phyloP scores from a whole-genome alignment of 2,888 invertebrate genomes.

The Tuberolachnus salignus region DNA sequence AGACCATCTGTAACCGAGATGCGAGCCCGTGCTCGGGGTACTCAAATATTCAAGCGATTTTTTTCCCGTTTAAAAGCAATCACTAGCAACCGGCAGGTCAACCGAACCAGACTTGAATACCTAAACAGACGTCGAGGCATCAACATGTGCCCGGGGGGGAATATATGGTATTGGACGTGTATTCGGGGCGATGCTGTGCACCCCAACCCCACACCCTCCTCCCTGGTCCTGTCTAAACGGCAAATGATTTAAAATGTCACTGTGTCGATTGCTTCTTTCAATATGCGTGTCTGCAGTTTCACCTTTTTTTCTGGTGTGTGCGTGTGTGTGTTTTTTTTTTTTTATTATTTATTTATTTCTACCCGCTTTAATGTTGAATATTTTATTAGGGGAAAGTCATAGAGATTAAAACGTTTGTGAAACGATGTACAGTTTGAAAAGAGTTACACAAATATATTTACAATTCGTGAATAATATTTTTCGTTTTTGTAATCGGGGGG shows the following conservation, averaged over 20 bases:
- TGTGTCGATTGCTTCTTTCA: slow-evolving; percentile 42
- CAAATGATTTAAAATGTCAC: slow-evolving; percentile 52
- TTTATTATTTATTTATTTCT: slow-evolving; percentile 26
- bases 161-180: slow-evolving; percentile 48
- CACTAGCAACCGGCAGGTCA: slow-evolving; percentile 55
- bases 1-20: slow-evolving; percentile 55
- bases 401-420: slow-evolving; percentile 26
- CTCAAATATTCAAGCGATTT: slow-evolving; percentile 56
- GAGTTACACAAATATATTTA: neutral
- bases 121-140: slow-evolving; percentile 48
- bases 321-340: neutral
- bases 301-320: neutral
- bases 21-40: slow-evolving; percentile 44
- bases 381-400: slow-evolving; percentile 7
- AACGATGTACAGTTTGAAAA: neutral
- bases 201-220: neutral
- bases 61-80: slow-evolving; percentile 55
- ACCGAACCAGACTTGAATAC: slow-evolving; percentile 55
- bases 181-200: slow-evolving; percentile 17
- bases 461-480: neutral
- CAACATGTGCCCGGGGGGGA: slow-evolving; percentile 50
- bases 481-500: no score
- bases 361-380: slow-evolving; percentile 19
- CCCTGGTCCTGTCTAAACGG: slow-evolving; percentile 40
- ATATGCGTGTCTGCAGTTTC: slow-evolving; percentile 1